These are phyloP conservation scores for Chascanopsetta lugubris DNA, from an alignment of 2,113 vertebrate species.

Conservation along the genomic window DNA sequence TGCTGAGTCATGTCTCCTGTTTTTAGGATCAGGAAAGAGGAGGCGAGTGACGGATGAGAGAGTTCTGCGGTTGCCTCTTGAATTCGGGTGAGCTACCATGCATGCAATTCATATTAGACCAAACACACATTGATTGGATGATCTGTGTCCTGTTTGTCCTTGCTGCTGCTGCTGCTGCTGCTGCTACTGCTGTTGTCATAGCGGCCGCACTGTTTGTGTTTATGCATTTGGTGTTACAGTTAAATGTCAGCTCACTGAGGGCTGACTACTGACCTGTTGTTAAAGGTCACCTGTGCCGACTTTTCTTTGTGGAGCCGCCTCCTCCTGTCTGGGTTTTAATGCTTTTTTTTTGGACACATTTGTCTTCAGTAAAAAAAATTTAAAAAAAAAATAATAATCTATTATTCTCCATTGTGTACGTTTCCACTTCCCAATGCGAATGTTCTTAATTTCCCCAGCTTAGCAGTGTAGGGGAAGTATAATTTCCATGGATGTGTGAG, in stretches of 20 bases:
- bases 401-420: background rate
- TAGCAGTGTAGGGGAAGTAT: too few relatives aligned
- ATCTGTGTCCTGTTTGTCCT: slow-evolving; percentile 14
- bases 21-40: slow-evolving; percentile 84
- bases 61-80: slow-evolving; percentile 87
- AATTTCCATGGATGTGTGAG: slow-evolving; percentile 17
- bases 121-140: slow-evolving; percentile 10
- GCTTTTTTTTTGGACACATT: background rate
- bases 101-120: slow-evolving; percentile 22
- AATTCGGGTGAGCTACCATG: slow-evolving; percentile 85
- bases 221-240: slow-evolving; percentile 21
- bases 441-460: too few relatives aligned
- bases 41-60: slow-evolving; percentile 89
- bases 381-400: too few relatives aligned
- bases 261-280: slow-evolving; percentile 39
- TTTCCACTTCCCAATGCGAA: background rate
- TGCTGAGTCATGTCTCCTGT: slow-evolving; percentile 34
- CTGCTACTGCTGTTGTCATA: background rate
- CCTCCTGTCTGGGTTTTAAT: background rate
- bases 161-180: too few relatives aligned
- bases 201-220: slow-evolving; percentile 29
- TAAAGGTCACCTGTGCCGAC: slow-evolving; percentile 20
- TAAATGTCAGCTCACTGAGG: slow-evolving; percentile 46
- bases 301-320: slow-evolving; percentile 18
- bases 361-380: too few relatives aligned